Evolutionary conservation across 1,140 invertebrate genomes (phyloP).

Genomic region (Zaprionus davidi): DNA sequence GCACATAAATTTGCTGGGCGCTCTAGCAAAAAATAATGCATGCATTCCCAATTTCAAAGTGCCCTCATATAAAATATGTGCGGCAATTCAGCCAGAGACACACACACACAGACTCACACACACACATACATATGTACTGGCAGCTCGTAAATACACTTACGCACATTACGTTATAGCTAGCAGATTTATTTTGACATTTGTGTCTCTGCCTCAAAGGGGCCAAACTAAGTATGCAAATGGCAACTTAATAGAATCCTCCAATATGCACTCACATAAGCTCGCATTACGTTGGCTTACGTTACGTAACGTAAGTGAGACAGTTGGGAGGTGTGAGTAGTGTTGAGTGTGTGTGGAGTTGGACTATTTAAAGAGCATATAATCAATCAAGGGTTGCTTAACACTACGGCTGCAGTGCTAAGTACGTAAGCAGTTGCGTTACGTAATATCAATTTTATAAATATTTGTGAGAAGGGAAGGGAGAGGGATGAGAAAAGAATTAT

Average conservation of each 20-base stretch:
- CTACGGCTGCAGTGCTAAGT: neutral
- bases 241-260: conserved; percentile 31
- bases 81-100: conserved; percentile 51
- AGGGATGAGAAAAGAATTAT: neutral
- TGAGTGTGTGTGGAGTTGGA: neutral
- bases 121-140: neutral
- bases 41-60: conserved; percentile 71
- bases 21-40: conserved; percentile 64
- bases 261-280: conserved; percentile 26
- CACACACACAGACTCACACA: neutral
- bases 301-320: conserved; percentile 11
- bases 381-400: neutral
- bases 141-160: conserved; percentile 34
- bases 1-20: conserved; percentile 67
- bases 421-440: conserved; percentile 1
- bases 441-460: neutral
- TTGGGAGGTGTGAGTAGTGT: neutral
- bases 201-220: conserved; percentile 16
- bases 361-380: neutral
- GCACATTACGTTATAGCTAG: conserved; percentile 40
- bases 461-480: neutral
- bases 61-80: conserved; percentile 71
- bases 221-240: conserved; percentile 31
- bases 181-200: conserved; percentile 44
- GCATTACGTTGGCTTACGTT: conserved; percentile 40